Evolutionary conservation across 2,888 invertebrate genomes (phyloP), one percentile per base, ranked within the genome.

Genomic region (Spilosoma lubricipeda): DNA sequence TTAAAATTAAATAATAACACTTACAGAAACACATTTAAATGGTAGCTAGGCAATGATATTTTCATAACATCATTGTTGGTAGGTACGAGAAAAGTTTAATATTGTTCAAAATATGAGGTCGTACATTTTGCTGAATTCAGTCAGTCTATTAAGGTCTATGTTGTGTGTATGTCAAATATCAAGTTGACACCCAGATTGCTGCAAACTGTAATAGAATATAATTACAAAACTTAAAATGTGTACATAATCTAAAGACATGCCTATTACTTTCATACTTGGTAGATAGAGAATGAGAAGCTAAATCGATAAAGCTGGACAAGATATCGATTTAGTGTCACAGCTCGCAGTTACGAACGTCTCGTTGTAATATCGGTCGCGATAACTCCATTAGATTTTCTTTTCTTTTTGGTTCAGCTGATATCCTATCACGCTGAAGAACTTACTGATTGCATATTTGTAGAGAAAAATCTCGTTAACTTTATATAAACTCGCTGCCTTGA

Each of bases 231-330:
- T 20, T 8, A 27, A 63, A 23, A 45, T 30, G 4, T 63, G 5
- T 23, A 18, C 3, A 30, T 64, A 23, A 63, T 39, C 18, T 33
- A 42, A 33, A 59, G 39, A 48, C 20, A 72, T 30, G 45, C 33
- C 63, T 13, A 30, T 9, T 36, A 15, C 33, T 42, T 23, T 45
- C 30, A 72, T n/a, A n/a, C 36, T 68, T 30, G 3, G 20, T 45
- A 59, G 56, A 72, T 63, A 39, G 42, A 72, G 63, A 42, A 70
- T 71, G 72, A 33, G 63, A 36, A 68, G 56, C 36, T 76, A 80
- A 80, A 84, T 82, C 75, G 77, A 84, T 82, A 75, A 74, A 70
- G 52, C 52, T 74, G 77, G 73, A 74, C 73, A 74, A 72, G 79
- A 77, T 65, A 45, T 77, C 52, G 67, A 59, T 77, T 39, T 76